A percentile compares a stretch with the other conserved stretches of the same genome.
Conservation (phyloP, 2,888 invertebrate species). For the Lasioglossum oenotherae region DNA sequence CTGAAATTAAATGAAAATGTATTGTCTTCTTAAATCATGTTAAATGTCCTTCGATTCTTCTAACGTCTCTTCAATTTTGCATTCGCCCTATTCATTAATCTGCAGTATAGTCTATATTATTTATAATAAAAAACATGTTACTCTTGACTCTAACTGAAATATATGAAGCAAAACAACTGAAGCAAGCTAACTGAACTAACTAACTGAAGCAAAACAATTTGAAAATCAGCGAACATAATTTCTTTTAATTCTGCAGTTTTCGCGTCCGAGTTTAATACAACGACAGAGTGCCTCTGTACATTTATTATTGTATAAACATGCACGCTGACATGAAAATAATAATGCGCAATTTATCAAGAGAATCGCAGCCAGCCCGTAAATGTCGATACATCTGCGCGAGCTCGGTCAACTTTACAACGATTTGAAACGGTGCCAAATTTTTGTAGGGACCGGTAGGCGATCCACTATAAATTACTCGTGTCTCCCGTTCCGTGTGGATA, state of each 20-base stretch:
- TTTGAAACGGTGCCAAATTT: constrained; percentile 72
- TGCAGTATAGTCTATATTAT: too few species aligned
- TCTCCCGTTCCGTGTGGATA: constrained; percentile 51
- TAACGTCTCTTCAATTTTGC: too few species aligned
- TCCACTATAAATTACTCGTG: constrained; percentile 66
- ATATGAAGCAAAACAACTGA: too few species aligned
- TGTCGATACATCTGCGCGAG: constrained; percentile 67
- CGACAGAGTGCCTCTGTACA: background rate
- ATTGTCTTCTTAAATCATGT: too few species aligned
- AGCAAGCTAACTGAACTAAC: too few species aligned
- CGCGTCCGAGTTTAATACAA: background rate
- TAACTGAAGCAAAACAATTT: background rate
- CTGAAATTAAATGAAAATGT: too few species aligned
- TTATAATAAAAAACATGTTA: background rate
- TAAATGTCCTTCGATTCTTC: too few species aligned
- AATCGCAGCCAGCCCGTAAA: constrained; percentile 63
- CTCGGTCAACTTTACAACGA: constrained; percentile 69
- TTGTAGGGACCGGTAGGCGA: constrained; percentile 49
- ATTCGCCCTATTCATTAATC: too few species aligned
- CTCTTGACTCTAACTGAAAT: background rate
- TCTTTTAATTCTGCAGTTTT: constrained; percentile 16
- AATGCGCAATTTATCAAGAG: constrained; percentile 67
- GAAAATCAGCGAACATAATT: background rate
- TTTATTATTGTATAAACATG: constrained; percentile 51
- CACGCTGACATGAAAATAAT: constrained; percentile 61